Conservation (phyloP, 2,888 invertebrate genomes). For the Capitulum mitella region DNA sequence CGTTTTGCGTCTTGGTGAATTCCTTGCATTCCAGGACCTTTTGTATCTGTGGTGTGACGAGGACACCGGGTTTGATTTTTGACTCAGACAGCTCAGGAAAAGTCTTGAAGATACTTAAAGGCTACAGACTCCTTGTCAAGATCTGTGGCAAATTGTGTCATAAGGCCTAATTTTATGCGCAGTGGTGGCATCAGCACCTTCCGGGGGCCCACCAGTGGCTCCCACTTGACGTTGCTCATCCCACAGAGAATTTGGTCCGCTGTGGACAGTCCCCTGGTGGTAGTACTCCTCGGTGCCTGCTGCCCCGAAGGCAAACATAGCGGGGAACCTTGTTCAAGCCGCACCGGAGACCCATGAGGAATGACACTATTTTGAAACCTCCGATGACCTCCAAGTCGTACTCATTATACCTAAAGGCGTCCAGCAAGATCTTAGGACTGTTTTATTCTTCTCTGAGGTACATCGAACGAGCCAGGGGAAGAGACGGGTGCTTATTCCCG, state of each 20-base stretch:
- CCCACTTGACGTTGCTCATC: too few relatives aligned
- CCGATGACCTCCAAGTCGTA: conserved; percentile 37
- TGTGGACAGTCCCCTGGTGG: too few relatives aligned
- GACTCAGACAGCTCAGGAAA: conserved; percentile 31
- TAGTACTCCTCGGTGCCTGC: too few relatives aligned
- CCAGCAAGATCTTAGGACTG: conserved; percentile 38
- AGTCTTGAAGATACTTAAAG: too few relatives aligned
- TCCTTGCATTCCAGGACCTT: conserved; percentile 23
- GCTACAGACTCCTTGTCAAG: too few relatives aligned
- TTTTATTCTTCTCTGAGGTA: conserved; percentile 39
- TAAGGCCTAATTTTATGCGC: too few relatives aligned
- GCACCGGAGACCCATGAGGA: not conserved
- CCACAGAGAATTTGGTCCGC: too few relatives aligned
- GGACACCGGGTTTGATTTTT: conserved; percentile 33
- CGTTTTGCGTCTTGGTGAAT: conserved; percentile 28
- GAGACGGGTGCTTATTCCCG: conserved; percentile 38
- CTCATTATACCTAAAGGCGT: conserved; percentile 29
- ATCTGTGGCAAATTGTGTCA: too few relatives aligned
- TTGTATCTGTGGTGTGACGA: conserved; percentile 32
- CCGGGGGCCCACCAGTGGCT: too few relatives aligned
- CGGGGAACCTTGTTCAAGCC: conserved; percentile 32
- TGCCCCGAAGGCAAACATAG: conserved; percentile 29
- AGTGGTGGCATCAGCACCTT: too few relatives aligned
- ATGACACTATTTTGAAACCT: conserved; percentile 35
- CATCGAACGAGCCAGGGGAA: conserved; percentile 40